phyloP scores from a whole-genome alignment of 2,797 vertebrate species.

The Botia almorhae region DNA sequence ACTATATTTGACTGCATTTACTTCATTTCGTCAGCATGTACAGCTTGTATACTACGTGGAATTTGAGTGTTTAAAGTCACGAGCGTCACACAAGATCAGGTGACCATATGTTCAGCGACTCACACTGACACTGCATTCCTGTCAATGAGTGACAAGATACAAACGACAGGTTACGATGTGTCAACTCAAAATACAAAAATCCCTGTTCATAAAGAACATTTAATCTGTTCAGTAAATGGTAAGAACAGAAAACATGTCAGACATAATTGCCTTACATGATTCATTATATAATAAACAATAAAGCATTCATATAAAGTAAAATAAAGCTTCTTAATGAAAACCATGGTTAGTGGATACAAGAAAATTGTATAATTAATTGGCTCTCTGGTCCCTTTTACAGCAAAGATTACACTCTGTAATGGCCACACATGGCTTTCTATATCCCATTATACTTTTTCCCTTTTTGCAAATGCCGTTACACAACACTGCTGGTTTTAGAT shows the following conservation, averaged over 20 bases:
- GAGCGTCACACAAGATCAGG: conserved; percentile 5
- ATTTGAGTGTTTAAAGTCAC: neutral
- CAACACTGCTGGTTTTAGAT: neutral
- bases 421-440: conserved; percentile 6
- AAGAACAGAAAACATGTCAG: conserved; percentile 21
- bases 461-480: conserved; percentile 5
- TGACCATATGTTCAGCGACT: conserved; percentile 22
- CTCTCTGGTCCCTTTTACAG: conserved; percentile 6
- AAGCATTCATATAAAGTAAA: neutral
- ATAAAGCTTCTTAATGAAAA: neutral
- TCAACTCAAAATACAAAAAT: conserved; percentile 2
- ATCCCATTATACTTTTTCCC: conserved; percentile 2
- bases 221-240: conserved; percentile 14
- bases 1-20: neutral
- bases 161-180: neutral
- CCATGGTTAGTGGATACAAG: neutral
- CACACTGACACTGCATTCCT: conserved; percentile 19
- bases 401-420: neutral
- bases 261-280: neutral
- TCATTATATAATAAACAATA: neutral
- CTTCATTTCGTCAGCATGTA: neutral
- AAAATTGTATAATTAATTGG: neutral
- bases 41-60: neutral
- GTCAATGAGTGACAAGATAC: conserved; percentile 11
- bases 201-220: conserved; percentile 31